Evolutionary conservation across 53 echinoderm and acorn worm species (phyloP).

Genomic region (Crossaster papposus): DNA sequence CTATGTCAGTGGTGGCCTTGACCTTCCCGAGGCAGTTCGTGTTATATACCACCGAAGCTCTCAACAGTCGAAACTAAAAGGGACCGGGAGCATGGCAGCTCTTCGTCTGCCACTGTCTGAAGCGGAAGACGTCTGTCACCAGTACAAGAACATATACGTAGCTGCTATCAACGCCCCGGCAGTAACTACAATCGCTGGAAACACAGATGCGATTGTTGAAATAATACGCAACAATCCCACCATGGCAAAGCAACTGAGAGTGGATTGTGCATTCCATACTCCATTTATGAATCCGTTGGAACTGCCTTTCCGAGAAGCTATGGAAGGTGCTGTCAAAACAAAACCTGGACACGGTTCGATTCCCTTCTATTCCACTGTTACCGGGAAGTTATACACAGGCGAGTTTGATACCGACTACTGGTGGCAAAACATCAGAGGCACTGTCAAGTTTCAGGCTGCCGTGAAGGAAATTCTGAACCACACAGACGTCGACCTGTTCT

Average conservation of each 20-base stretch:
- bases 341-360: constrained; percentile 54
- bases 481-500: constrained; percentile 67
- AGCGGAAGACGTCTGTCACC: constrained; percentile 70
- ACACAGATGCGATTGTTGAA: constrained; percentile 68
- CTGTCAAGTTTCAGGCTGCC: constrained; percentile 79
- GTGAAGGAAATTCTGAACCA: constrained; percentile 71
- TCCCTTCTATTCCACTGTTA: constrained; percentile 84
- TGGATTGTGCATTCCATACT: constrained; percentile 90
- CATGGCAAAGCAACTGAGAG: constrained; percentile 77
- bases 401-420: constrained; percentile 80
- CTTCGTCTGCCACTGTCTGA: constrained; percentile 70
- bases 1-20: constrained; percentile 83
- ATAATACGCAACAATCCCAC: constrained; percentile 68
- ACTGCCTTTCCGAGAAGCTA: constrained; percentile 76
- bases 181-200: constrained; percentile 76
- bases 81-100: constrained; percentile 85
- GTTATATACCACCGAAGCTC: constrained; percentile 86
- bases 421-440: constrained; percentile 89
- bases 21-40: constrained; percentile 79
- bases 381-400: constrained; percentile 76
- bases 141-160: constrained; percentile 76
- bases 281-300: constrained; percentile 88
- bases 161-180: constrained; percentile 83
- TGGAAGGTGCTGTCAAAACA: constrained; percentile 75
- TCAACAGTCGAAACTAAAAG: constrained; percentile 80